phyloP scores from a whole-genome alignment of 30 jellyfish, hydroid and myxozoan genomes.

The Sanderia malayensis region DNA sequence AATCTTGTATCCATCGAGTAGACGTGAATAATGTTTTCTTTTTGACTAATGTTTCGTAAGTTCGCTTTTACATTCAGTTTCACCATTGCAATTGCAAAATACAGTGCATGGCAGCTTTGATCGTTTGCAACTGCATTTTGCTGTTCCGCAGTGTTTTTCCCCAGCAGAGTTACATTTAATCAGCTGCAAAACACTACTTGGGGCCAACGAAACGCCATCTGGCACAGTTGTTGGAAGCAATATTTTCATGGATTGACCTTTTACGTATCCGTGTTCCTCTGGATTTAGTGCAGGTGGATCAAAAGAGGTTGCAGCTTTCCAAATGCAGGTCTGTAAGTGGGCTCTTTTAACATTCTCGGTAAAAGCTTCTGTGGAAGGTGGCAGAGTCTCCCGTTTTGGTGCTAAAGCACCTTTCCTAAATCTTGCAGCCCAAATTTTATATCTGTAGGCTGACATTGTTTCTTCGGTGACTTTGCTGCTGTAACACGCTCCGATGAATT shows the following conservation, averaged over 20 bases:
- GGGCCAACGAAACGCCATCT: constrained; percentile 25
- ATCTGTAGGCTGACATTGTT: constrained; percentile 7
- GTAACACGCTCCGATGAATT: constrained; percentile 5
- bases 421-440: constrained; percentile 10
- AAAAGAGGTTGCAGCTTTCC: constrained; percentile 19
- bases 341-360: constrained; percentile 11
- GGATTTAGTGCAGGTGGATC: constrained; percentile 22
- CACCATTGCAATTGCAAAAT: constrained; percentile 13
- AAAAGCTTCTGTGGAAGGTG: constrained; percentile 12
- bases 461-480: background rate
- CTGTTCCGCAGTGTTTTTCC: constrained; percentile 8
- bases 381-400: constrained; percentile 9
- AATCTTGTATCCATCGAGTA: background rate
- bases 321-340: constrained; percentile 18
- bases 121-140: constrained; percentile 18
- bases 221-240: constrained; percentile 23
- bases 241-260: constrained; percentile 5
- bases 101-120: constrained; percentile 31
- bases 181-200: constrained; percentile 7
- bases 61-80: background rate
- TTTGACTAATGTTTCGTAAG: background rate
- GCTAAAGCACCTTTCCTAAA: constrained; percentile 8
- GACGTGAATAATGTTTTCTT: background rate
- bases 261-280: constrained; percentile 11
- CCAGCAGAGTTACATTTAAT: constrained; percentile 11